Base-by-base conservation (phyloP, 2,888 invertebrate genomes). In the Erebia palarica region DNA sequence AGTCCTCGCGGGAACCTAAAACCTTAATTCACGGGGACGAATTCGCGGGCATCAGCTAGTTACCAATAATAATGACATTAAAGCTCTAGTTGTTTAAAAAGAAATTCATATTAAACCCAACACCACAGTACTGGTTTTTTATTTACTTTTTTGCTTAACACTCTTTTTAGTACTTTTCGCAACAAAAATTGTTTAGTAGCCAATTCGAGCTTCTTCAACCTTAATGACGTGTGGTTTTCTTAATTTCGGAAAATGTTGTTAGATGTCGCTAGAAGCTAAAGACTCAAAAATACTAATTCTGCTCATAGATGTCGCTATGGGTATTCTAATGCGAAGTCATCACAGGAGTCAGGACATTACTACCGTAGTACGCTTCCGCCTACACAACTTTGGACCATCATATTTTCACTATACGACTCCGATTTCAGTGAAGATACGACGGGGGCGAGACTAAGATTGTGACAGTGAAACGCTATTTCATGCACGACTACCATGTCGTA, bases 351-450 rank as follows among this genome's bases (percentile, higher is more conserved):
- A 74, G 72, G 72, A 72, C 74, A 74, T 71, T 75, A 75, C 71
- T 73, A 72, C 70, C 67, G 70, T 65, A 71, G 70, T 57, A 69
- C 69, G 71, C 73, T 75, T 78, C 76, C 74, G 74, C 76, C 76
- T 77, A 76, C 73, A 74, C 73, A 73, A 76, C 71, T 73, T 73
- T 72, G 76, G 75, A 72, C 73, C 68, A 71, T 71, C 59, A 44
- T 67, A 7, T 57, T 67, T 67, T 59, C 13, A 49, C 49, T 49
- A 1, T 36, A 27, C 67, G 67, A 59, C 27, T n/a, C 27, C 67
- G 67, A 67, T 27, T 59, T 59, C 36, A 4, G 10, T 16, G 7
- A 59, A 36, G 36, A 27, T 21, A 67, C 51, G 49, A 57, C 57
- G 9, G 14, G 14, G 18, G 57, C 21, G 66, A 10, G 55, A 44